phyloP scores from a whole-genome alignment of 2,888 invertebrate species.

The Drosophila paranaensis region DNA sequence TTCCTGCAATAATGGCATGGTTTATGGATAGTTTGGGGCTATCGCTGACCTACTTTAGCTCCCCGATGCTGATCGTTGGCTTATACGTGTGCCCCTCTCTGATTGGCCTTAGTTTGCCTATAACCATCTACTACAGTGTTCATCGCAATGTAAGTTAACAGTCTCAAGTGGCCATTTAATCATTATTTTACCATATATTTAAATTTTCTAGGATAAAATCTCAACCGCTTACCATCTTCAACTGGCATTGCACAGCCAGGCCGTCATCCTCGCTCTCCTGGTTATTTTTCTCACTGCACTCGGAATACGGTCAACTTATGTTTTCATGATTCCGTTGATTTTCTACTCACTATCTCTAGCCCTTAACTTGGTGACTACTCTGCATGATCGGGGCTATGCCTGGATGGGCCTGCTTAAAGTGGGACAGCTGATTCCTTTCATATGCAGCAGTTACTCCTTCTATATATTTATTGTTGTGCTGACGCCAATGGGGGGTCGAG shows the following conservation, averaged over 20 bases:
- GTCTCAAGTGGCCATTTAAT: not conserved
- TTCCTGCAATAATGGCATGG: conserved; percentile 80
- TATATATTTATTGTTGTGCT: conserved; percentile 85
- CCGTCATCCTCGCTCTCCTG: conserved; percentile 69
- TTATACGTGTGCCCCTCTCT: conserved; percentile 81
- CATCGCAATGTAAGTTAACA: conserved; percentile 68
- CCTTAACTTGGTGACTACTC: conserved; percentile 74
- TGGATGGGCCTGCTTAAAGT: conserved; percentile 80
- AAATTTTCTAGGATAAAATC: conserved; percentile 66
- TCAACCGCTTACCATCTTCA: conserved; percentile 70
- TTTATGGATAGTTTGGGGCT: conserved; percentile 82
- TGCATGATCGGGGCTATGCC: conserved; percentile 72
- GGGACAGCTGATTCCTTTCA: conserved; percentile 84
- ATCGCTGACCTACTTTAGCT: conserved; percentile 87
- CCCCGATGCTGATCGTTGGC: conserved; percentile 85
- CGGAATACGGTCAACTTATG: conserved; percentile 76
- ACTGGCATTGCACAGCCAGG: conserved; percentile 80
- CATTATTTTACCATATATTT: not conserved
- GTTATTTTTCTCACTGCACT: conserved; percentile 59
- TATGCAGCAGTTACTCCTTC: conserved; percentile 85
- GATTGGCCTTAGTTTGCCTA: conserved; percentile 76
- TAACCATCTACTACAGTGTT: conserved; percentile 70
- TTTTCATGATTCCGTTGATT: conserved; percentile 72
- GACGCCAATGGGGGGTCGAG: conserved; percentile 87
- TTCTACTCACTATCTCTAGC: conserved; percentile 76